These are phyloP conservation scores for Halictus ligatus DNA, from an alignment of 2,888 invertebrate species.

Conservation along the genomic window DNA sequence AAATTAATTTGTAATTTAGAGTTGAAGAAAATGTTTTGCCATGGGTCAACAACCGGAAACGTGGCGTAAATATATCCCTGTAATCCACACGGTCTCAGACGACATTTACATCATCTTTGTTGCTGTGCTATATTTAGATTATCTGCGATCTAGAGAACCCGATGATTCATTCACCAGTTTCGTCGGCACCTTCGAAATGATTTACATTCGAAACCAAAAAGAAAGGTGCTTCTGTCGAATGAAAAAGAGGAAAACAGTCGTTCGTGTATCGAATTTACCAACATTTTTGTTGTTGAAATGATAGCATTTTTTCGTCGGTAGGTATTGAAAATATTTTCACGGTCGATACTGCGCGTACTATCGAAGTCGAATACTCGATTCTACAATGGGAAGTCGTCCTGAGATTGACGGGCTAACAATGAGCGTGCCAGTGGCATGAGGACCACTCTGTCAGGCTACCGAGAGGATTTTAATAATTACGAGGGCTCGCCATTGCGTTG, in stretches of 20 bases:
- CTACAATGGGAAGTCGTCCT: slow-evolving; percentile 59
- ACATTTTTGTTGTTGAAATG: background rate
- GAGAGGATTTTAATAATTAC: slow-evolving; percentile 79
- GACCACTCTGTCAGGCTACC: slow-evolving; percentile 76
- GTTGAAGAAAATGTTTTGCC: background rate
- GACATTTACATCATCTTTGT: slow-evolving; percentile 45
- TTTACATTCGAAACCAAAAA: slow-evolving; percentile 9
- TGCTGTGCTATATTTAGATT: slow-evolving; percentile 39
- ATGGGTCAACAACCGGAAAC: slow-evolving; percentile 18
- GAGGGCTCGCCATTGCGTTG: slow-evolving; percentile 63
- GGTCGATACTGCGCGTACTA: slow-evolving; percentile 51
- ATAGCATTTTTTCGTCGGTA: slow-evolving; percentile 8
- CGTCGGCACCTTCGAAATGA: slow-evolving; percentile 1
- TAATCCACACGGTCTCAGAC: slow-evolving; percentile 11
- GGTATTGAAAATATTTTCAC: slow-evolving; percentile 46
- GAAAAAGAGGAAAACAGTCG: background rate
- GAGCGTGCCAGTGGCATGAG: slow-evolving; percentile 77
- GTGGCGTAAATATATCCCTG: slow-evolving; percentile 34
- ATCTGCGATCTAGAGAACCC: slow-evolving; percentile 16
- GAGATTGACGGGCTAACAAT: slow-evolving; percentile 76
- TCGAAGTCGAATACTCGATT: slow-evolving; percentile 47
- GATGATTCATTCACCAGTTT: slow-evolving; percentile 34
- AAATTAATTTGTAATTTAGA: too few species aligned
- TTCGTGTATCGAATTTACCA: background rate
- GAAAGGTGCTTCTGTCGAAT: background rate